Evolutionary conservation across 2,797 vertebrate genomes (phyloP).

Genomic region (Gobio occitaniae): DNA sequence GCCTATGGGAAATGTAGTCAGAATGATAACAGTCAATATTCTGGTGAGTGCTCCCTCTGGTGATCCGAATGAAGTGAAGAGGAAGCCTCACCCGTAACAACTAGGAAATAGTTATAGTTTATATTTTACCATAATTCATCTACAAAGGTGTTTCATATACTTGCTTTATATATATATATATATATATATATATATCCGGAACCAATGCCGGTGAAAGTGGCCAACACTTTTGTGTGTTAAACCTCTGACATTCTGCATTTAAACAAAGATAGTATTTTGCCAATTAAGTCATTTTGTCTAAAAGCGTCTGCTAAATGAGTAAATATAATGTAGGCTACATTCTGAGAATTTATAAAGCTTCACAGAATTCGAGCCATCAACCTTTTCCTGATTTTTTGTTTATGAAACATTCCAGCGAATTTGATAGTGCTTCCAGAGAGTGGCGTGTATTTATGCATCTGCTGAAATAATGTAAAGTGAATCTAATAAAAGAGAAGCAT

Average conservation of each 20-base stretch:
- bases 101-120: neutral
- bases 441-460: neutral
- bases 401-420: neutral
- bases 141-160: neutral
- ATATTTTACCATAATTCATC: neutral
- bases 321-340: neutral
- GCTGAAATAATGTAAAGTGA: neutral
- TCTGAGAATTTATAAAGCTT: neutral
- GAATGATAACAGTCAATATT: too few species aligned
- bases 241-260: neutral
- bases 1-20: too few species aligned
- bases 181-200: neutral
- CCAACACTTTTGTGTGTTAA: neutral
- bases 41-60: too few species aligned
- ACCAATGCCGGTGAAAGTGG: neutral
- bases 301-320: slow-evolving; percentile 1
- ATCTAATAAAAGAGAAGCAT: neutral
- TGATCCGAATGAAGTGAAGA: too few species aligned
- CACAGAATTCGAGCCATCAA: neutral
- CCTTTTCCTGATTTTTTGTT: neutral
- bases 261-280: neutral
- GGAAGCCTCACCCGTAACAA: too few species aligned
- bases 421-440: neutral
- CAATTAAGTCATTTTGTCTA: neutral
- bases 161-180: neutral